Evolutionary conservation across 2,888 invertebrate species (phyloP).

Genomic region (Brenthis daphne): DNA sequence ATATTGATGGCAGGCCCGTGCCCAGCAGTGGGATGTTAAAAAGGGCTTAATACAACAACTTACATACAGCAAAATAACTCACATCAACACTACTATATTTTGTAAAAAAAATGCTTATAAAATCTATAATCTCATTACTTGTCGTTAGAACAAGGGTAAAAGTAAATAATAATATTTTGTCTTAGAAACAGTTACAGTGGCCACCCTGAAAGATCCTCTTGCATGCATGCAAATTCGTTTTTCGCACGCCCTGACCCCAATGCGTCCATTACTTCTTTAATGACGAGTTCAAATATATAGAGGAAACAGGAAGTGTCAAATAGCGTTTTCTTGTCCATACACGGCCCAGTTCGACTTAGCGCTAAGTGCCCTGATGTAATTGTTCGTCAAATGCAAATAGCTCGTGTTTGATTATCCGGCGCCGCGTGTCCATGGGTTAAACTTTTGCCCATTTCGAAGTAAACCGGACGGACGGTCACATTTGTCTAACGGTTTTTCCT

Average conservation of each 20-base stretch:
- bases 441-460: conserved; percentile 48
- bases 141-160: neutral
- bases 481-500: conserved; percentile 61
- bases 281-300: conserved; percentile 55
- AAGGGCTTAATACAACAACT: too few relatives aligned
- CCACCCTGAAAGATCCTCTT: conserved; percentile 6
- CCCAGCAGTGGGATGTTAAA: too few relatives aligned
- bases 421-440: conserved; percentile 36
- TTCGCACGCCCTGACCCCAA: conserved; percentile 60
- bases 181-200: conserved; percentile 1
- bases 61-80: too few relatives aligned
- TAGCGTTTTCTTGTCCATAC: conserved; percentile 77
- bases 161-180: neutral
- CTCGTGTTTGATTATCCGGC: conserved; percentile 52
- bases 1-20: too few relatives aligned
- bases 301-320: conserved; percentile 81
- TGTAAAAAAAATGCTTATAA: too few relatives aligned
- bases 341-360: conserved; percentile 74
- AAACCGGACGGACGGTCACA: conserved; percentile 53
- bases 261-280: conserved; percentile 52
- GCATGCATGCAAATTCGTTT: conserved; percentile 43
- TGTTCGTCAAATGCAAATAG: conserved; percentile 77
- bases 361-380: conserved; percentile 78
- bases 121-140: neutral
- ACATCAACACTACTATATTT: too few relatives aligned